Conservation (phyloP, 2,797 vertebrate species). For the Cuniculus paca region DNA sequence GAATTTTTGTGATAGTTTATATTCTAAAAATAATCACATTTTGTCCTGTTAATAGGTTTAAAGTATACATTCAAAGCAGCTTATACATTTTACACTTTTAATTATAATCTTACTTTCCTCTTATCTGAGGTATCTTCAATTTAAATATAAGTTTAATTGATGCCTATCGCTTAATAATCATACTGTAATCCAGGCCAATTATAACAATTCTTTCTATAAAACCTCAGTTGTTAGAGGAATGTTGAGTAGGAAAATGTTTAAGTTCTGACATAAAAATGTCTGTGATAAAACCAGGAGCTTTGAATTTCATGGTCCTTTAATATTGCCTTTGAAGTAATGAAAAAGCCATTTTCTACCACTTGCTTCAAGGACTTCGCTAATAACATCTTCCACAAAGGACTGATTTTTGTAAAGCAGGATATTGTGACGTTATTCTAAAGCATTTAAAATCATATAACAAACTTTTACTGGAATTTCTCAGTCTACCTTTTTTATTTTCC, state of each 20-base stretch:
- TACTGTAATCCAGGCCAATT: conserved; percentile 74
- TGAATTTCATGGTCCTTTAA: conserved; percentile 88
- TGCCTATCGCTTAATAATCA: conserved; percentile 78
- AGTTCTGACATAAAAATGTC: conserved; percentile 84
- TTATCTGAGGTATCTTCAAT: conserved; percentile 68
- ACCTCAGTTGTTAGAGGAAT: conserved; percentile 71
- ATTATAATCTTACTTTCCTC: conserved; percentile 74
- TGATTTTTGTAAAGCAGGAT: conserved; percentile 77
- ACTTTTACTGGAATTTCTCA: conserved; percentile 75
- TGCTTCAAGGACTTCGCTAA: conserved; percentile 87
- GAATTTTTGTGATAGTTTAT: conserved; percentile 74
- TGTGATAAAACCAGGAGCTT: conserved; percentile 86
- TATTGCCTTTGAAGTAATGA: conserved; percentile 85
- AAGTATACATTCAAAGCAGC: conserved; percentile 67
- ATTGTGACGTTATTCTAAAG: conserved; percentile 83
- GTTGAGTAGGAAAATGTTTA: conserved; percentile 82
- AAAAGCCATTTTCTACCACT: conserved; percentile 87
- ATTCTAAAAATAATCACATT: conserved; percentile 71
- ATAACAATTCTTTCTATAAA: conserved; percentile 76
- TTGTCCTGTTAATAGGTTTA: conserved; percentile 67
- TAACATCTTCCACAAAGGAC: conserved; percentile 85
- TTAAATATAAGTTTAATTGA: conserved; percentile 81
- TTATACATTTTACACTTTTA: conserved; percentile 70
- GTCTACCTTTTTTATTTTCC: conserved; percentile 72
- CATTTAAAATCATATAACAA: conserved; percentile 83